phyloP scores from a whole-genome alignment of 35 echinoderm and acorn worm genomes.

The Lytechinus pictus region DNA sequence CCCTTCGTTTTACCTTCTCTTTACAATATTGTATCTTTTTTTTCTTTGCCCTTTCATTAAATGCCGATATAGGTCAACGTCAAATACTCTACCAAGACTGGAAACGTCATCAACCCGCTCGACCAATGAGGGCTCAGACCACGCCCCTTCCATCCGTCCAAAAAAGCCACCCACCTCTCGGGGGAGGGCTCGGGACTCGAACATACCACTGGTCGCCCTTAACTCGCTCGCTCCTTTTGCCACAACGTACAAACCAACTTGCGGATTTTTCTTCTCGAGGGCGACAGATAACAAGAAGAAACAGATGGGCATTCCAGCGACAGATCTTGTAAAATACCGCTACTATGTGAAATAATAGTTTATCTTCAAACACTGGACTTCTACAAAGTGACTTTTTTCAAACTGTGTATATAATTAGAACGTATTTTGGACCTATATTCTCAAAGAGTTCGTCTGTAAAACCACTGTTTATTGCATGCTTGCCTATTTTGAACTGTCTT shows the following conservation, averaged over 20 bases:
- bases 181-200: background rate
- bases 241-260: constrained; percentile 87
- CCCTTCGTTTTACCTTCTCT: too few species aligned
- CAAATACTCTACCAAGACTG: background rate
- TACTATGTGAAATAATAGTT: constrained; percentile 87
- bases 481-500: background rate
- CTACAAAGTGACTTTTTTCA: background rate
- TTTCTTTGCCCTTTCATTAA: background rate
- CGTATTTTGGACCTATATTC: too few species aligned
- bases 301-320: constrained; percentile 77
- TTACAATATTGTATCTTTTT: too few species aligned
- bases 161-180: background rate
- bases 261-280: constrained; percentile 92
- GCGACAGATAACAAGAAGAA: constrained; percentile 90
- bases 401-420: background rate
- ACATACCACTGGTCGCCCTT: constrained; percentile 14
- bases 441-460: too few species aligned
- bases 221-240: constrained; percentile 97
- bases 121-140: constrained; percentile 56
- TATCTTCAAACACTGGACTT: background rate
- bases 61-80: background rate
- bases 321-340: constrained; percentile 91
- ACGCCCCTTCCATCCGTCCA: background rate
- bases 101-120: background rate
- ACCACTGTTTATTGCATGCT: too few species aligned